Percentiles rank a stretch among this genome's conserved stretches.
phyloP scores from a whole-genome alignment of 2,797 vertebrate species.

The Hemibagrus guttatus region DNA sequence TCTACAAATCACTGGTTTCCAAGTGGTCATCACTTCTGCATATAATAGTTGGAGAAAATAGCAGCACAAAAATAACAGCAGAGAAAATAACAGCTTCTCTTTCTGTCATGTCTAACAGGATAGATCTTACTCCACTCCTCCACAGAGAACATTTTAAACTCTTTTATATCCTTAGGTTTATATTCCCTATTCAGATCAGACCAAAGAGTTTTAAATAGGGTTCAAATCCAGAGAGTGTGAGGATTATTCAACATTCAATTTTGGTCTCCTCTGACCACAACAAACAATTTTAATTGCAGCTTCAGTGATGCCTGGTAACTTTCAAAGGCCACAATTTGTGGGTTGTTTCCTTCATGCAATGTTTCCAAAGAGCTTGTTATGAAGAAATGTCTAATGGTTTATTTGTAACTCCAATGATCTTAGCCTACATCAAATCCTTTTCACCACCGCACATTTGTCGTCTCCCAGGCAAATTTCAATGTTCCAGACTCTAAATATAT shows the following conservation, averaged over 20 bases:
- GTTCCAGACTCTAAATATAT: background rate
- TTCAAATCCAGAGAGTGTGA: background rate
- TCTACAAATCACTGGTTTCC: background rate
- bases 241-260: background rate
- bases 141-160: background rate
- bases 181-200: background rate
- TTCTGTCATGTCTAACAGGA: background rate
- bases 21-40: background rate
- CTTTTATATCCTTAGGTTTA: background rate
- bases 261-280: constrained; percentile 8
- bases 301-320: background rate
- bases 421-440: background rate
- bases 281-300: background rate
- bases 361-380: background rate
- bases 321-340: background rate
- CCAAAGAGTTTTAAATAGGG: background rate
- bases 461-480: background rate
- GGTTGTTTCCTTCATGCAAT: background rate
- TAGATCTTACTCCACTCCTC: background rate
- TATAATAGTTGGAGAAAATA: background rate
- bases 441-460: background rate
- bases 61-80: background rate
- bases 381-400: background rate
- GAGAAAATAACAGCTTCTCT: background rate
- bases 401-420: background rate